These are phyloP conservation scores for Tinea semifulvella DNA, from an alignment of 2,888 invertebrate species.

Conservation along the genomic window DNA sequence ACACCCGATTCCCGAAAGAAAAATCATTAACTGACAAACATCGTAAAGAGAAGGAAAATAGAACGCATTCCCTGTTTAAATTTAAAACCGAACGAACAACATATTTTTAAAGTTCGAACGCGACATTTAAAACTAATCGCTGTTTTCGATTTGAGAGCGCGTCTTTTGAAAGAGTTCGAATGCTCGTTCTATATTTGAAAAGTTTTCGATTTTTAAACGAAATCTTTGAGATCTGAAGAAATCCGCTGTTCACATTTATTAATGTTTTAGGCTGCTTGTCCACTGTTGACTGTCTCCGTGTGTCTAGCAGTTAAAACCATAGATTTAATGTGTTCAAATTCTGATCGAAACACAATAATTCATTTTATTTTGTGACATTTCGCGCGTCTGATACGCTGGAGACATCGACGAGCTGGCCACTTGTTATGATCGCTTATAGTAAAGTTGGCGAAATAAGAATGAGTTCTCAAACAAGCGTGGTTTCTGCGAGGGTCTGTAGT, in stretches of 20 bases:
- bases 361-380: too few species aligned
- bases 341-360: too few species aligned
- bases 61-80: conserved; percentile 57
- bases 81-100: conserved; percentile 59
- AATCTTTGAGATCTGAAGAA: conserved; percentile 35
- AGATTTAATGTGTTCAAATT: too few species aligned
- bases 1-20: conserved; percentile 30
- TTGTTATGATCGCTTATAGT: too few species aligned
- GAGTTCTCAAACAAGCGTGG: too few species aligned
- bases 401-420: too few species aligned
- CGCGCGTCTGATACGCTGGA: too few species aligned
- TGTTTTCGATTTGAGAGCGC: conserved; percentile 57
- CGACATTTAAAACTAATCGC: conserved; percentile 63
- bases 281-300: neutral
- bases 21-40: conserved; percentile 55
- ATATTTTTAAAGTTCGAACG: conserved; percentile 65
- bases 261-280: neutral
- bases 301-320: neutral
- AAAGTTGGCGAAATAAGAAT: too few species aligned
- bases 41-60: conserved; percentile 60
- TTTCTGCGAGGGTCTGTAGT: too few species aligned
- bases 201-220: conserved; percentile 58
- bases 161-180: conserved; percentile 59
- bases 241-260: conserved; percentile 27
- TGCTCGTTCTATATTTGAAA: conserved; percentile 58